Evolutionary conservation across 2,113 vertebrate species (phyloP).

Genomic region (Hylia prasina): DNA sequence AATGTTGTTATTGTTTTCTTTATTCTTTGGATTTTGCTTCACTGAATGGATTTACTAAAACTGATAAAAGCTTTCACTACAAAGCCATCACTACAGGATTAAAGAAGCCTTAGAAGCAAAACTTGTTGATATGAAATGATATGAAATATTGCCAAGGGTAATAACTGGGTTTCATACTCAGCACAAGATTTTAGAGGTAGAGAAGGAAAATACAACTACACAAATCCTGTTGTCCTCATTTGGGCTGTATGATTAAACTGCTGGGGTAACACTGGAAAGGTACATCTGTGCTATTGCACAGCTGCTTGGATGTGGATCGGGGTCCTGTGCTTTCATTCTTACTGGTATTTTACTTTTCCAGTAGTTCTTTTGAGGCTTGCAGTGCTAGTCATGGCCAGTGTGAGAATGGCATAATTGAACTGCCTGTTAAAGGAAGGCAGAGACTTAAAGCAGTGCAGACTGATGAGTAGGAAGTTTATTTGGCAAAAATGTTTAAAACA

Average conservation of each 20-base stretch:
- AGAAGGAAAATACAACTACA: not conserved
- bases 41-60: not conserved
- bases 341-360: not conserved
- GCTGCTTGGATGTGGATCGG: slow-evolving; percentile 19
- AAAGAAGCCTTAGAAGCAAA: not conserved
- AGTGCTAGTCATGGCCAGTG: not conserved
- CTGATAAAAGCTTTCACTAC: not conserved
- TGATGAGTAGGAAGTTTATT: slow-evolving; percentile 9
- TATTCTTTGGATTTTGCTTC: not conserved
- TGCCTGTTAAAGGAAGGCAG: not conserved
- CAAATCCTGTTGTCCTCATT: not conserved
- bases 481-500: slow-evolving; percentile 1
- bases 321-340: not conserved
- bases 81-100: not conserved
- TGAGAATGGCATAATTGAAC: not conserved
- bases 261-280: not conserved
- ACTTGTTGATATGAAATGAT: not conserved
- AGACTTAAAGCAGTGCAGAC: not conserved
- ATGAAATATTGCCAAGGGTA: not conserved
- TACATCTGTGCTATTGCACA: not conserved
- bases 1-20: slow-evolving; percentile 27
- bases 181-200: not conserved
- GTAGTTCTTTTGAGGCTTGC: not conserved
- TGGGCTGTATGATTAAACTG: not conserved
- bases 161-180: not conserved